Percentiles rank a stretch among this genome's conserved stretches.
Conservation (phyloP, 2,797 vertebrate genomes). For the Heterohyrax brucei region DNA sequence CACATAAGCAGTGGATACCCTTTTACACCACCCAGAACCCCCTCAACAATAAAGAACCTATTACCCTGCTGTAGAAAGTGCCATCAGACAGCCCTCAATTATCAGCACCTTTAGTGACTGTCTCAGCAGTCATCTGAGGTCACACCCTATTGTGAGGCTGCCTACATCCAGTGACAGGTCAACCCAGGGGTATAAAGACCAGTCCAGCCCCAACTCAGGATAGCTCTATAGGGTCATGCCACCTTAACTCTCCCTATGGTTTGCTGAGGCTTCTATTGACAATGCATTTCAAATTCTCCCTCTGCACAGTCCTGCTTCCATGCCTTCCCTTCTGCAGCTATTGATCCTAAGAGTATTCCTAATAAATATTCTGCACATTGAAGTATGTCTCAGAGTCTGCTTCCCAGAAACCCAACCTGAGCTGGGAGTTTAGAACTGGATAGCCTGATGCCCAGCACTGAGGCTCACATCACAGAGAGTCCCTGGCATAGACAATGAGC, state of each 20-base stretch:
- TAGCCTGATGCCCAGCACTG: neutral
- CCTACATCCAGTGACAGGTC: neutral
- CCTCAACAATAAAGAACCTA: neutral
- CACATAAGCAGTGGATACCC: neutral
- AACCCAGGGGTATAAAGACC: neutral
- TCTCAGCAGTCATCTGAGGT: neutral
- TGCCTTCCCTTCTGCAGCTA: neutral
- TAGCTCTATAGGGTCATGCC: neutral
- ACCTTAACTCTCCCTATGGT: neutral
- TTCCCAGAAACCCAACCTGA: constrained; percentile 39
- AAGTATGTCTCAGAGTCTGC: constrained; percentile 7
- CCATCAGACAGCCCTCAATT: neutral
- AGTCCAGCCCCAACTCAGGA: neutral
- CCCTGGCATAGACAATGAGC: neutral
- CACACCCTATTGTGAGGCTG: neutral
- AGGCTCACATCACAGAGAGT: neutral
- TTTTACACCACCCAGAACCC: neutral
- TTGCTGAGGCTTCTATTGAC: neutral
- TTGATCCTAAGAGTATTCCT: constrained; percentile 22
- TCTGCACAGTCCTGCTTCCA: neutral
- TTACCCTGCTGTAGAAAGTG: neutral
- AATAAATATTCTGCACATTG: neutral
- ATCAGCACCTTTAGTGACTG: neutral
- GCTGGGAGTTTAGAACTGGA: neutral
- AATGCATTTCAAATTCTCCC: neutral